Conservation (phyloP, 2,797 vertebrate species). For the Malurus splendens region DNA sequence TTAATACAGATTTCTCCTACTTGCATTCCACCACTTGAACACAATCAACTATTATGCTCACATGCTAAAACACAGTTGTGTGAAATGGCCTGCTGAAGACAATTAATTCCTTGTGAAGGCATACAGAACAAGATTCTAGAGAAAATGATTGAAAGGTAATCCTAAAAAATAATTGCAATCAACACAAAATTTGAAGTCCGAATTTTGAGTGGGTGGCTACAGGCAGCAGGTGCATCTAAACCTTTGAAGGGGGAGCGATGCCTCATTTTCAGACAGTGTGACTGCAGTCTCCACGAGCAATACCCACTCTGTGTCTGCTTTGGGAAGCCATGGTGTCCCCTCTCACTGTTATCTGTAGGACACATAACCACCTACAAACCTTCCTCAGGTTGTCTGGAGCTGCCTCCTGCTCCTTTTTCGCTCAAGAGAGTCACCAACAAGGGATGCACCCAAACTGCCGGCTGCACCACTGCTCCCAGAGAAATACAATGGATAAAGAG, state of each 20-base stretch:
- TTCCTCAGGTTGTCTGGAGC: accelerated
- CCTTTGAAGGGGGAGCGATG: not conserved
- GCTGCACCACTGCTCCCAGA: accelerated
- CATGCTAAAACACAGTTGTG: not conserved
- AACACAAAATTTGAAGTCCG: not conserved
- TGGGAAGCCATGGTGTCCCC: accelerated
- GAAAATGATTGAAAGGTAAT: not conserved
- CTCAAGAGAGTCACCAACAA: not conserved
- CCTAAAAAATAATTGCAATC: not conserved
- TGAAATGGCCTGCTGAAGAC: not conserved
- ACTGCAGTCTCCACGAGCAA: accelerated
- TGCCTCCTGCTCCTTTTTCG: not conserved
- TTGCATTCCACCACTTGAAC: not conserved
- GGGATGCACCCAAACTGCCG: not conserved
- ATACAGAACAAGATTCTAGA: not conserved
- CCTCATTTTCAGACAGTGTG: not conserved
- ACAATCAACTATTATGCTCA: not conserved
- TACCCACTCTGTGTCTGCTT: accelerated
- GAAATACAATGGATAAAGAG: not conserved
- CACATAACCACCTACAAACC: not conserved
- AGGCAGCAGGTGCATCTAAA: accelerated
- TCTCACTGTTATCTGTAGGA: not conserved
- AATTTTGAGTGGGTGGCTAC: not conserved
- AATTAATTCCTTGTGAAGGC: not conserved
- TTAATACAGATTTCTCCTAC: not conserved